These are phyloP conservation scores for Eupithecia subfuscata DNA, from an alignment of 2,888 invertebrate species.

Conservation along the genomic window DNA sequence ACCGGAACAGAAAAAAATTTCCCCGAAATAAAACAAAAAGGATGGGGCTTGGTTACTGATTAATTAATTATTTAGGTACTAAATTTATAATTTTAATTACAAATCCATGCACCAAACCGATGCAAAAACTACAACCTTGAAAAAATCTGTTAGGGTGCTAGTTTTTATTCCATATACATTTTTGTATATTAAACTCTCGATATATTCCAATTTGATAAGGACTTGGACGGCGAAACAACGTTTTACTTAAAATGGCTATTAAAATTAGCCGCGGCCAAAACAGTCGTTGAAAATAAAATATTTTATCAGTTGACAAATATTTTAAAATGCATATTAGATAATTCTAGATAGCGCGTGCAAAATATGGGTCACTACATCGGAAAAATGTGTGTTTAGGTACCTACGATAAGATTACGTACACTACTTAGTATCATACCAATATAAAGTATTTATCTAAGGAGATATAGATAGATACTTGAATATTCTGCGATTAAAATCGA, in stretches of 20 bases:
- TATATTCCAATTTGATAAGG: neutral
- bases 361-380: constrained; percentile 8
- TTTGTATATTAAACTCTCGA: neutral
- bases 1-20: neutral
- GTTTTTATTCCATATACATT: neutral
- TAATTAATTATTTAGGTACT: neutral
- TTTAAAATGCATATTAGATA: constrained; percentile 9
- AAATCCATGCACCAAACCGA: neutral
- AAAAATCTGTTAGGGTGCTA: neutral
- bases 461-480: neutral
- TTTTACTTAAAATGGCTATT: neutral
- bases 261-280: neutral
- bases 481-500: constrained; percentile 2
- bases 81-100: neutral
- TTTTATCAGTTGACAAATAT: neutral
- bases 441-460: neutral
- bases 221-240: neutral
- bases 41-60: neutral
- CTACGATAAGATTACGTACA: constrained; percentile 3
- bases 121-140: neutral
- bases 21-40: no score
- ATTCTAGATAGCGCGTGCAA: neutral
- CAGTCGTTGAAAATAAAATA: neutral
- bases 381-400: neutral
- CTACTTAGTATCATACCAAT: neutral